A percentile compares a stretch with the other conserved stretches of the same genome.
Evolutionary conservation across 2,797 vertebrate genomes (phyloP).

Genomic region (Zalophus californianus): DNA sequence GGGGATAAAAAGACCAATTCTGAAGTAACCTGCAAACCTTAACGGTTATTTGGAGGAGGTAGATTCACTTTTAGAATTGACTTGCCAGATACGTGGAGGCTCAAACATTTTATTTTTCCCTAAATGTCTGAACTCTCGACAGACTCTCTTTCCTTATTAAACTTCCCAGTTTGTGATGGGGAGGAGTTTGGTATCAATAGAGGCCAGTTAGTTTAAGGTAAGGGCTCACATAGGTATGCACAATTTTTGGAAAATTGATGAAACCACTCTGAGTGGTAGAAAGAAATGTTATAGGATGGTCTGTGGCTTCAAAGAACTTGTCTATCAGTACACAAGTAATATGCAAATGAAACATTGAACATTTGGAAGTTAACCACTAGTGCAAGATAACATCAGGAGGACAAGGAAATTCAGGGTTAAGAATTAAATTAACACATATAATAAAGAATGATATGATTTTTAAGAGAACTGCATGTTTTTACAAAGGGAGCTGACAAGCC

Average conservation of each 20-base stretch:
- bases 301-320: neutral
- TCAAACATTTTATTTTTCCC: neutral
- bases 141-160: neutral
- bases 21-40: neutral
- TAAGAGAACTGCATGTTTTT: neutral
- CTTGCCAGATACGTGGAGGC: neutral
- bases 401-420: neutral
- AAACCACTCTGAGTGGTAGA: neutral
- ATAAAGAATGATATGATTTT: neutral
- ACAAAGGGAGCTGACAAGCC: neutral
- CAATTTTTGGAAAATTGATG: neutral
- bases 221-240: neutral
- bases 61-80: neutral
- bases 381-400: neutral
- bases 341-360: neutral
- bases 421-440: neutral
- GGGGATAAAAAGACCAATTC: neutral
- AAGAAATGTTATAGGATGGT: neutral
- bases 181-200: neutral
- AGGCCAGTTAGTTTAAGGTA: neutral
- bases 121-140: slow-evolving; percentile 21
- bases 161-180: neutral
- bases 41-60: neutral
- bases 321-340: neutral
- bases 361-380: neutral